Evolutionary conservation across 2,113 vertebrate species (phyloP), one percentile per base, ranked within the genome.

Genomic region (Bambusicola thoracicus): DNA sequence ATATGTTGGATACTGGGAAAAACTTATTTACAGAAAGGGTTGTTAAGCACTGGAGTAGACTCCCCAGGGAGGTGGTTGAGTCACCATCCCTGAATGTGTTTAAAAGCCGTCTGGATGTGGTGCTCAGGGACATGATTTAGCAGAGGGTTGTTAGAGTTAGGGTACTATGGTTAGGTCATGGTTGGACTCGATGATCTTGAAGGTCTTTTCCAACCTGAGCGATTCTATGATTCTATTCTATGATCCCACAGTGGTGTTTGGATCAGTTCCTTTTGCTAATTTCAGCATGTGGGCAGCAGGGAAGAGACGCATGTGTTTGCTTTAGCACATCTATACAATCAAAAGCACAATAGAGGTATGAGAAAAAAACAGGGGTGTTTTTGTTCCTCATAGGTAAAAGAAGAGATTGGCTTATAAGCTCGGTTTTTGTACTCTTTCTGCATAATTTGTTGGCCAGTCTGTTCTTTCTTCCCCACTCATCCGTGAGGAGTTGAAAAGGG

Each of bases 401-500:
- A 89, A 91, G 43, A 78, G 15, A 16, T 55, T 77, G 29, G 43
- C 32, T 21, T 11, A 25, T 56, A 67, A 94, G n/a, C 25, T 89
- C 32, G 22, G 22, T 77, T 89, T 91, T 84, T 51, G 36, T 25
- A 15, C 29, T 51, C 59, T 83, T 44, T 56, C 49, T 74, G 63
- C 41, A 56, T 62, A 40, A 34, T 94, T 80, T 89, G 53, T 85
- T 65, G 56, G 32, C 34, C 46, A 32, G 34, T 30, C 75, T 87
- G 24, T 13, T 83, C 82, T 88, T 78, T 53, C 48, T 84, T 88
- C 58, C 82, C 36, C 30, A 5, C 43, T 92, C 85, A 85, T 55
- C 73, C 3, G 0, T 44, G 48, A 84, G 85, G 61, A 87, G 76
- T 84, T 94, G 85, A 94, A 96, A 95, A 96, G 90, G 87, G 79